phyloP scores from a whole-genome alignment of 2,888 invertebrate genomes.

The Tethea ocularis region DNA sequence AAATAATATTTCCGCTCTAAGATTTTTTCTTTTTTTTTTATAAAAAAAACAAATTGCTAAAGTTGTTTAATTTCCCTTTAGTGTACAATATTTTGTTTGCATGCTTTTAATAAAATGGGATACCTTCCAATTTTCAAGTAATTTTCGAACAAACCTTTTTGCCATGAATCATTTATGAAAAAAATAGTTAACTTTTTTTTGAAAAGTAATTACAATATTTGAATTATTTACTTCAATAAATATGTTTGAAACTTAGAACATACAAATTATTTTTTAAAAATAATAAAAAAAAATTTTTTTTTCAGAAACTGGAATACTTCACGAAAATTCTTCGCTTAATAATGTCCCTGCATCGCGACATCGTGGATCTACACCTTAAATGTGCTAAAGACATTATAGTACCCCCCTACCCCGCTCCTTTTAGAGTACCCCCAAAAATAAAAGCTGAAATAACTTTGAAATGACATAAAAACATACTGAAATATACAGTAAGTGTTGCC shows the following conservation, averaged over 20 bases:
- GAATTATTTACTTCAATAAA: neutral
- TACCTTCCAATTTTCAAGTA: too few species aligned
- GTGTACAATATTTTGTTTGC: constrained; percentile 78
- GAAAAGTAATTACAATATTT: too few species aligned
- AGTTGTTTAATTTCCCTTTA: constrained; percentile 74
- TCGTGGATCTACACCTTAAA: constrained; percentile 70
- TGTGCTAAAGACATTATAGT: constrained; percentile 44
- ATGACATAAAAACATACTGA: constrained; percentile 54
- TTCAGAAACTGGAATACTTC: constrained; percentile 76
- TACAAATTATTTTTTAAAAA: constrained; percentile 10
- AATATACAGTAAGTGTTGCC: constrained; percentile 43
- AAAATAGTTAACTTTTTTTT: too few species aligned
- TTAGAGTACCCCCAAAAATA: constrained; percentile 60
- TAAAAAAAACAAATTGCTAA: neutral
- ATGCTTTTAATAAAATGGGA: constrained; percentile 45
- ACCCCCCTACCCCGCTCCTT: constrained; percentile 31
- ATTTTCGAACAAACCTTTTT: too few species aligned
- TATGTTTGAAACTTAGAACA: too few species aligned
- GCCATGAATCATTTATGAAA: too few species aligned
- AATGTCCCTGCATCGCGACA: constrained; percentile 74
- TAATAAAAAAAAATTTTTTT: constrained; percentile 20
- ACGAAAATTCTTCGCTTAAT: constrained; percentile 74
- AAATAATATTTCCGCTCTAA: constrained; percentile 78
- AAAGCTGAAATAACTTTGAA: constrained; percentile 73
- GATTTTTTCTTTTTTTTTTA: constrained; percentile 35